Evolutionary conservation across 2,113 vertebrate species (phyloP).

Genomic region (Nycticryphes semicollaris): DNA sequence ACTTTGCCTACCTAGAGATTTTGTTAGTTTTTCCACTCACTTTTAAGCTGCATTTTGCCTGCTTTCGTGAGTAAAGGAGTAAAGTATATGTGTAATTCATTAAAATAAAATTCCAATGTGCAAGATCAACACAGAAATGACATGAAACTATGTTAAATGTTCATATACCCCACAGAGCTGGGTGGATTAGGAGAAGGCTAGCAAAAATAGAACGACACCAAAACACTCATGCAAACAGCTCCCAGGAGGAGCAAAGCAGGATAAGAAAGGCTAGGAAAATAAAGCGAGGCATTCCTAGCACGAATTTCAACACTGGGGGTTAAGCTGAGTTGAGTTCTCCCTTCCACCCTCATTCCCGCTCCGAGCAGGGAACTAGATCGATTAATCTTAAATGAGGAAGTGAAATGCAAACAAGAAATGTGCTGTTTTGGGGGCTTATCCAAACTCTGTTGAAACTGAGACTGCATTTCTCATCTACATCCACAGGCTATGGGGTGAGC

Average conservation of each 20-base stretch:
- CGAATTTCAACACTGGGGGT: background rate
- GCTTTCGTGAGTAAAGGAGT: background rate
- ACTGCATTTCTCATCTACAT: background rate
- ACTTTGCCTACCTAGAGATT: background rate
- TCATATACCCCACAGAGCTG: conserved; percentile 16
- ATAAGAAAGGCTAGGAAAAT: conserved; percentile 43
- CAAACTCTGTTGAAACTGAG: background rate
- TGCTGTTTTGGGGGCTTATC: background rate
- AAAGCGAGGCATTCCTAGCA: conserved; percentile 15
- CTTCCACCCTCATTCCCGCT: background rate
- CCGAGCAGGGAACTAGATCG: background rate
- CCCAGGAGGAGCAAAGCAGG: conserved; percentile 28
- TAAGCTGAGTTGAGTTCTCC: background rate
- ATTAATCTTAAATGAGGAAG: background rate
- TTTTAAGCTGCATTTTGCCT: background rate
- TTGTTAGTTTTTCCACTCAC: background rate
- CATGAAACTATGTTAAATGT: conserved; percentile 14
- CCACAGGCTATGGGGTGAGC: background rate
- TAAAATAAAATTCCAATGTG: conserved; percentile 20
- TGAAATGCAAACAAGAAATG: conserved; percentile 9
- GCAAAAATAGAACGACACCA: conserved; percentile 36
- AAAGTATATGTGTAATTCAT: background rate
- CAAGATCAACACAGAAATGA: conserved; percentile 17
- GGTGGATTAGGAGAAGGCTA: background rate
- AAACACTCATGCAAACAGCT: conserved; percentile 51